Evolutionary conservation across 2,888 invertebrate species (phyloP).

Genomic region (Adelognathus sp.): DNA sequence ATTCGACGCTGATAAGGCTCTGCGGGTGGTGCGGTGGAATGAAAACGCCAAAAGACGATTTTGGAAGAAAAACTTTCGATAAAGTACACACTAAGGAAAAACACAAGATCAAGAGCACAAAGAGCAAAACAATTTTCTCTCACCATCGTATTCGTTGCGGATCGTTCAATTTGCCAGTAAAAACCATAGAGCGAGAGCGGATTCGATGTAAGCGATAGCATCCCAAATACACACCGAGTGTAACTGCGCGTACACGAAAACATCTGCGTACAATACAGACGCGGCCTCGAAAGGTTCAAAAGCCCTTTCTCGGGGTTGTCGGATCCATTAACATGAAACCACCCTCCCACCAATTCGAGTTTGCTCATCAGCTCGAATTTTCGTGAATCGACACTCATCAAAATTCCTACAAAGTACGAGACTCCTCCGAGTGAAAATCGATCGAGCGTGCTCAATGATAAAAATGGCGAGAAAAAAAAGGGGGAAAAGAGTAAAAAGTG

Average conservation of each 20-base stretch:
- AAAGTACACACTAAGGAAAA: not conserved
- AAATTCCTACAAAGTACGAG: not conserved
- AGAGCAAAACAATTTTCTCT: not conserved
- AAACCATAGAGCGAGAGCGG: not conserved
- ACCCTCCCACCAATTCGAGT: not conserved
- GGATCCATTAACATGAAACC: constrained; percentile 12
- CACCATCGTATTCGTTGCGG: not conserved
- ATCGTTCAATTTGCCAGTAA: constrained; percentile 28
- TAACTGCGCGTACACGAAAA: not conserved
- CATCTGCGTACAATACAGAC: not conserved
- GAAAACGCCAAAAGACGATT: not conserved
- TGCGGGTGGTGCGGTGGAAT: not conserved
- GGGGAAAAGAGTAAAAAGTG: not conserved
- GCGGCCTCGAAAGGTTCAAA: constrained; percentile 38
- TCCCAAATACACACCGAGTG: constrained; percentile 4
- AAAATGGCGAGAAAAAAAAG: not conserved
- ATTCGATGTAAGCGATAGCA: constrained; percentile 6
- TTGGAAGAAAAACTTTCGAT: not conserved
- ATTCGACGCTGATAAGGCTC: constrained; percentile 22
- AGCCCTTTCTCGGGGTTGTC: constrained; percentile 13
- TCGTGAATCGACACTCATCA: no score
- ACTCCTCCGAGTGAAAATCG: not conserved
- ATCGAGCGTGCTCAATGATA: not conserved
- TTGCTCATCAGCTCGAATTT: not conserved
- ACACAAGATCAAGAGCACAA: not conserved